Percentiles rank a stretch among this genome's conserved stretches.
These are phyloP conservation scores for Zygogramma bicolorata DNA, from an alignment of 2,888 invertebrate species.

Conservation along the genomic window DNA sequence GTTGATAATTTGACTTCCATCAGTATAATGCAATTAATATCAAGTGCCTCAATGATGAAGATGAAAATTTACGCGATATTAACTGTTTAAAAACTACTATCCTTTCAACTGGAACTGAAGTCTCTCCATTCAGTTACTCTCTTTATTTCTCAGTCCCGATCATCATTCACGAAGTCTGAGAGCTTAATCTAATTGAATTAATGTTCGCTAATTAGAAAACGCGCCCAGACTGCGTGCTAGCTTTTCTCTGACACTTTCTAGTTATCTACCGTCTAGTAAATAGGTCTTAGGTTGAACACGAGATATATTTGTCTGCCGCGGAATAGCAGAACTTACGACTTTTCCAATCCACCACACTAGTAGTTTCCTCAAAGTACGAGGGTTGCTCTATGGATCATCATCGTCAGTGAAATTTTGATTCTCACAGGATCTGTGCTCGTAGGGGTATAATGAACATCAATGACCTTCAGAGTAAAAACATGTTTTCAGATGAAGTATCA, in stretches of 20 bases:
- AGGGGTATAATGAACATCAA: no score
- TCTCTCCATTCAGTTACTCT: neutral
- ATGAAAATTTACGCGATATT: no score
- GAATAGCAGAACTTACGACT: conserved; percentile 3
- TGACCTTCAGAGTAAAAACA: no score
- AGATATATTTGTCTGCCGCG: conserved; percentile 37
- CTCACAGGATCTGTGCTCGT: no score
- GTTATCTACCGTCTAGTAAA: conserved; percentile 37
- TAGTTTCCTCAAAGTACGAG: neutral
- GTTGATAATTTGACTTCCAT: no score
- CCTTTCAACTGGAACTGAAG: neutral
- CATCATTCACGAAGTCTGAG: neutral
- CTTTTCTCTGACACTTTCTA: conserved; percentile 41
- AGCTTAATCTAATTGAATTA: conserved; percentile 49
- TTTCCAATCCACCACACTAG: neutral
- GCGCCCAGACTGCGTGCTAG: conserved; percentile 34
- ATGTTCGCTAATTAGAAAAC: conserved; percentile 44
- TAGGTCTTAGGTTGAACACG: conserved; percentile 31
- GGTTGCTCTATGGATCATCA: no score
- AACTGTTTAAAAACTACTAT: neutral
- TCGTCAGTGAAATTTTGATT: no score
- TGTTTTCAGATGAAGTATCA: no score
- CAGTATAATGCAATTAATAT: no score
- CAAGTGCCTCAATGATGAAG: no score
- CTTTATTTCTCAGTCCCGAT: neutral